Base-by-base conservation (phyloP, 53 echinoderm and acorn worm genomes). In the Holothuria leucospilota region DNA sequence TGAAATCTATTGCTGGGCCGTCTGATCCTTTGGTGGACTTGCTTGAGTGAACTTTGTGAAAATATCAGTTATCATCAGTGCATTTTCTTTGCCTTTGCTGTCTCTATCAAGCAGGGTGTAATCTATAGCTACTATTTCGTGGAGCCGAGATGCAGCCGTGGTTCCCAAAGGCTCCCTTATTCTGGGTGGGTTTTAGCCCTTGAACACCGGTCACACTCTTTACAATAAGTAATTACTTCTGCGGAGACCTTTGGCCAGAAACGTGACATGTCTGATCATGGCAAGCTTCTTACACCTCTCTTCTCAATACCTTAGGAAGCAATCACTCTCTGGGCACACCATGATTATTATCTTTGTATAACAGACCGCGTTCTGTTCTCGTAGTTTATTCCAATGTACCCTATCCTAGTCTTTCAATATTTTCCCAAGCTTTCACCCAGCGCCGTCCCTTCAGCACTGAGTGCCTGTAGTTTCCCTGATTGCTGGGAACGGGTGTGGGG, bases 11-110 rank as follows among this genome's bases (percentile, higher is more conserved):
- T 75, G 18, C 61, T 59, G 14, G 2, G 91, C 78, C 28, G 59
- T 88, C 62, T 91, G 91, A 69, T 91, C 69, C 62, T 81, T 86
- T 62, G 87, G 81, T 40, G 91, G 60, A 8, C 89, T 71, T 29
- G 89, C 92, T 52, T 79, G 26, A 10, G 89, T 81, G 73, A 81
- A 92, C 60, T 92, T 92, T 1, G 89, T 80, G 61, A 89, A 92
- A n/a, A 82, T 87, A 69, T 89, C 87, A 1, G 90, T 86, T 51
- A 92, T 86, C 9, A 92, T 90, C 15, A 92, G 70, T 7, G 89
- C 84, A 51, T 90, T 90, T 30, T 92, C 89, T 59, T 78, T 90
- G 15, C 87, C 87, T 20, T 69, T 86, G 23, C 51, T 38, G 42
- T 90, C 90, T 66, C 14, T 58, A 29, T 90, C 88, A 7, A 93